Evolutionary conservation across 2,113 vertebrate genomes (phyloP), one percentile per base, ranked within the genome.

Genomic region (Phyllostomus hastatus): DNA sequence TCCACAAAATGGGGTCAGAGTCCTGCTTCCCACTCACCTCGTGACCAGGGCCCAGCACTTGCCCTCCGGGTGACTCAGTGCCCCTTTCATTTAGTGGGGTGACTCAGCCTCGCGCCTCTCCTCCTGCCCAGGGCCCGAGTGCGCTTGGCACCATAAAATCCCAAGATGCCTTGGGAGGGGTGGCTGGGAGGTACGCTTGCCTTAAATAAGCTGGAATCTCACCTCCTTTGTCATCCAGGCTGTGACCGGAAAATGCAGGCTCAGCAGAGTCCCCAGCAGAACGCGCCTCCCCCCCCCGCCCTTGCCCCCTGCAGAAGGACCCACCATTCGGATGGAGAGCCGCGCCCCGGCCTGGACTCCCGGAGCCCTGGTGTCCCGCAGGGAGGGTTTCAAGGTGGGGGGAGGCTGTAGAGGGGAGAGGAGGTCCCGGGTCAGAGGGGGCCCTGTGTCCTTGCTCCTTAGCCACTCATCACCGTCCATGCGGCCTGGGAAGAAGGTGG

Each of bases 41-140:
- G 41, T 67, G 61, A 66, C 41, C 84, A 69, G 73, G 69, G 43
- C 28, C 75, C 52, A 61, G 31, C 0, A 0, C 72, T 57, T 70
- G 57, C 31, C 83, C 66, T 48, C 70, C 15, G 3, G 28, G 72
- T 91, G 94, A 96, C 10, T 84, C 85, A 50, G 70, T 38, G 41
- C 12, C 54, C 70, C 41, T 61, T n/a, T 67, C 35, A 14, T 85
- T 84, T 73, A n/a, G 24, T 64, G 67, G 43, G 24, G 28, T 95
- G 69, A 97, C 78, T 93, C 26, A 78, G 64, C 64, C 48, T n/a
- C 26, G 11, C 1, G 2, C 10, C 48, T 24, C 33, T 76, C 17
- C 24, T 82, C 46, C 24, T 41, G 75, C 75, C 80, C 19, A 2
- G 38, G 50, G 35, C 41, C 4, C 1, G 2, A 50, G 78, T 10